Percentiles rank a stretch among this genome's conserved stretches.
Evolutionary conservation across 2,797 vertebrate species (phyloP).

Genomic region (Ceryle rudis): DNA sequence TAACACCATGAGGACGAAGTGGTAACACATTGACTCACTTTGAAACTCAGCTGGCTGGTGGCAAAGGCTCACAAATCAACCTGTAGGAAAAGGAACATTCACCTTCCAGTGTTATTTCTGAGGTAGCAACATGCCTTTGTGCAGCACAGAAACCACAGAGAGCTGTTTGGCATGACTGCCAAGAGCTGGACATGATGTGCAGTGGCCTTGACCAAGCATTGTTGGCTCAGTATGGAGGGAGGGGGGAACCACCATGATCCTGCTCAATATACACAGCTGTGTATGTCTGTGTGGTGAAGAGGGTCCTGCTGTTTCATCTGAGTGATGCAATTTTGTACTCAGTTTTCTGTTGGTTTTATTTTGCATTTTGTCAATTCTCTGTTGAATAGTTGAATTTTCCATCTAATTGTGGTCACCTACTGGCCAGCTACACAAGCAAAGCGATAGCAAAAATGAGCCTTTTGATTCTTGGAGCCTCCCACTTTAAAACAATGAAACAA

Average conservation of each 20-base stretch:
- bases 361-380: not conserved
- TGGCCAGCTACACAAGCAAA: not conserved
- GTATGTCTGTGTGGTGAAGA: rapidly evolving
- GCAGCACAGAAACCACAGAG: not conserved
- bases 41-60: not conserved
- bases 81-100: not conserved
- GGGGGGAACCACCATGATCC: not conserved
- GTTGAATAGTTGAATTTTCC: not conserved
- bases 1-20: not conserved
- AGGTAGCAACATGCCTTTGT: not conserved
- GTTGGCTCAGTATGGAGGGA: rapidly evolving
- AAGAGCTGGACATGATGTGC: not conserved
- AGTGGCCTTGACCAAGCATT: rapidly evolving
- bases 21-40: not conserved
- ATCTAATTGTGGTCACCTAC: not conserved
- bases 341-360: not conserved
- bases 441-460: not conserved
- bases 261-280: not conserved
- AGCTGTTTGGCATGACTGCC: not conserved
- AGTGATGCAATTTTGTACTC: not conserved
- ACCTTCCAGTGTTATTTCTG: not conserved
- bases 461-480: not conserved
- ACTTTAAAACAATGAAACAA: not conserved
- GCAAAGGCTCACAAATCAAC: not conserved
- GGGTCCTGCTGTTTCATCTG: not conserved